Percentiles rank a stretch among this genome's conserved stretches.
Evolutionary conservation across 2,113 vertebrate species (phyloP).

Genomic region (rat (Rattus norvegicus)): DNA sequence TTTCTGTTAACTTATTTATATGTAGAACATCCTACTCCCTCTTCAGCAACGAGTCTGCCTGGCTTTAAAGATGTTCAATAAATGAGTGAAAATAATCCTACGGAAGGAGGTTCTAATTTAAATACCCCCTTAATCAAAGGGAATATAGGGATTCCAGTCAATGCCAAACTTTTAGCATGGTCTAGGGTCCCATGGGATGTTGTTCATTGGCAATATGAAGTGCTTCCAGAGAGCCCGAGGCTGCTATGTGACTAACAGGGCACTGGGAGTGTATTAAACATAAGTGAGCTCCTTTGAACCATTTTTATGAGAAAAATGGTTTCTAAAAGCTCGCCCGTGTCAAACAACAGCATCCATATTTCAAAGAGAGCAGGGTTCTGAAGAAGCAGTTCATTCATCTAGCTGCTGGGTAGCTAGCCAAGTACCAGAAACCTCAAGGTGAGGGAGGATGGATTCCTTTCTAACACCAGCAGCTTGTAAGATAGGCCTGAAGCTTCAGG

Average conservation of each 20-base stretch:
- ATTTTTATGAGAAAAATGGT: neutral
- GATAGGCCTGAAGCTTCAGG: neutral
- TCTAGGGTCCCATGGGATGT: neutral
- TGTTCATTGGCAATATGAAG: neutral
- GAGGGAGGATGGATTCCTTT: neutral
- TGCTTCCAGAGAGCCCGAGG: neutral
- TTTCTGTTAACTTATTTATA: neutral
- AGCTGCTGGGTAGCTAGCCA: too few relatives aligned
- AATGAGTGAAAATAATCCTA: neutral
- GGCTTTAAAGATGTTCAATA: conserved; percentile 40
- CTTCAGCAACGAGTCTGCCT: neutral
- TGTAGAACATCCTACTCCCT: neutral
- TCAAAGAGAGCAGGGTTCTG: neutral
- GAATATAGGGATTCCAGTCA: neutral
- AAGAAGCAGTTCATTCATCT: neutral
- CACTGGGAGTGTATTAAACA: neutral
- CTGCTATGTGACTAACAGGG: neutral
- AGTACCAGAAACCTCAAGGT: neutral
- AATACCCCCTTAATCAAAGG: neutral
- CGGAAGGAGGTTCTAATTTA: conserved; percentile 10
- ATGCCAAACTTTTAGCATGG: neutral
- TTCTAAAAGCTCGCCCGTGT: neutral
- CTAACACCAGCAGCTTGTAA: neutral
- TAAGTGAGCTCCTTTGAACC: neutral
- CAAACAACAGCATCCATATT: neutral